Evolutionary conservation across 2,113 vertebrate genomes (phyloP).

Genomic region (Strix uralensis): DNA sequence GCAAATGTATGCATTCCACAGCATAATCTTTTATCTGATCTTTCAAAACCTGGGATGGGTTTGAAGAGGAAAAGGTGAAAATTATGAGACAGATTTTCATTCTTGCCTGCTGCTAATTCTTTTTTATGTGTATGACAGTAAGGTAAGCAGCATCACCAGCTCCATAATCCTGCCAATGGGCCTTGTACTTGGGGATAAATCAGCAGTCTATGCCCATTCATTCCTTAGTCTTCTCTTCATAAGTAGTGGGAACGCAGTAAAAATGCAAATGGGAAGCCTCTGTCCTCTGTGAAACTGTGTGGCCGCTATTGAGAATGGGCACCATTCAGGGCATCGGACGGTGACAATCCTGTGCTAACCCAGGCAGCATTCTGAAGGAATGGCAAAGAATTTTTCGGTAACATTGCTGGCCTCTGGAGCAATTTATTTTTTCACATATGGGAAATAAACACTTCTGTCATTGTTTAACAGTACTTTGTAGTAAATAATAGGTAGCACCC

Average conservation of each 20-base stretch:
- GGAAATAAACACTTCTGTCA: background rate
- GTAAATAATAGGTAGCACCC: background rate
- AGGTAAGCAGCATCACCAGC: constrained; percentile 11
- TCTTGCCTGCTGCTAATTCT: background rate
- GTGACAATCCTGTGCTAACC: constrained; percentile 18
- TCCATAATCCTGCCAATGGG: background rate
- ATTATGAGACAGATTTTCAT: background rate
- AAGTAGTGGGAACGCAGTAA: background rate
- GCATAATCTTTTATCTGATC: background rate
- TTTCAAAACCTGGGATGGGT: background rate
- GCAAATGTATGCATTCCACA: background rate
- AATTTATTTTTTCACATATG: background rate
- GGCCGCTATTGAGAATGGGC: constrained; percentile 7
- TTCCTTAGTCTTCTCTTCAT: background rate
- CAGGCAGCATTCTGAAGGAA: background rate
- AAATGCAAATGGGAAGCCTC: constrained; percentile 41
- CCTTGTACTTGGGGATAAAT: background rate
- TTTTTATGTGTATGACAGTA: background rate
- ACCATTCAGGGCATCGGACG: background rate
- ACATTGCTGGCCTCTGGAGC: background rate
- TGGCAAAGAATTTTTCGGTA: background rate
- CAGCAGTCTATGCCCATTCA: constrained; percentile 7
- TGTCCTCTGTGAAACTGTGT: constrained; percentile 28
- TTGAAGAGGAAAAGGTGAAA: background rate
- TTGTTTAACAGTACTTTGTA: background rate